These are phyloP conservation scores for Halictus rubicundus DNA, from an alignment of 1,140 invertebrate genomes.

Conservation along the genomic window DNA sequence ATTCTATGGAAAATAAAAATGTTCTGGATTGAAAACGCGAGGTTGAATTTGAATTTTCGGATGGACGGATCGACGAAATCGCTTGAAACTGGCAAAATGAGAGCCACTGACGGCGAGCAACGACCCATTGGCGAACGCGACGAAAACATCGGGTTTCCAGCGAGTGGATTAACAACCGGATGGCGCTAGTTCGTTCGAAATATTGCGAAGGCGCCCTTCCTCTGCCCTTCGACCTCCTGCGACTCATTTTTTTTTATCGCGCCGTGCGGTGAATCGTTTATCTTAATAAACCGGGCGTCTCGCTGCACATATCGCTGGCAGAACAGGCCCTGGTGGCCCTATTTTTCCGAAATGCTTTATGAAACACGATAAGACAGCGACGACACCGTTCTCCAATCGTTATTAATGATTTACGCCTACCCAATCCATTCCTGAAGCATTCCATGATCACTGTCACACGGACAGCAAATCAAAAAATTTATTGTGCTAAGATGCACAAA, in stretches of 20 bases:
- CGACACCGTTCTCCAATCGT: constrained; percentile 13
- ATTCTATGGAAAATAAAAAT: no score
- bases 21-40: no score
- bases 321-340: constrained; percentile 38
- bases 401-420: constrained; percentile 12
- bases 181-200: constrained; percentile 59
- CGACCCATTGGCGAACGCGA: constrained; percentile 60
- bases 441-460: neutral
- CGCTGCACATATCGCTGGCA: constrained; percentile 46
- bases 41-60: neutral
- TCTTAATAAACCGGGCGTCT: constrained; percentile 57
- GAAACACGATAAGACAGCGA: constrained; percentile 2
- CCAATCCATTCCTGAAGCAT: no score
- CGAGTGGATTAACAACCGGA: constrained; percentile 65
- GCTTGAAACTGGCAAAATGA: constrained; percentile 36
- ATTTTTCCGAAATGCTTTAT: neutral
- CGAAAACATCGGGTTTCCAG: constrained; percentile 66
- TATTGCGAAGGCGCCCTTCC: constrained; percentile 58
- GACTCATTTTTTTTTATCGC: constrained; percentile 59
- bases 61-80: neutral
- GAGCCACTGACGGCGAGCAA: constrained; percentile 57
- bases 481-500: no score
- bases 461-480: neutral
- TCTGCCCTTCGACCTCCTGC: constrained; percentile 54
- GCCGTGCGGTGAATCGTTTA: constrained; percentile 44